Percentiles rank a stretch among this genome's conserved stretches.
Conservation (phyloP, 2,888 invertebrate species). For the Rhorus exstirpatorius region DNA sequence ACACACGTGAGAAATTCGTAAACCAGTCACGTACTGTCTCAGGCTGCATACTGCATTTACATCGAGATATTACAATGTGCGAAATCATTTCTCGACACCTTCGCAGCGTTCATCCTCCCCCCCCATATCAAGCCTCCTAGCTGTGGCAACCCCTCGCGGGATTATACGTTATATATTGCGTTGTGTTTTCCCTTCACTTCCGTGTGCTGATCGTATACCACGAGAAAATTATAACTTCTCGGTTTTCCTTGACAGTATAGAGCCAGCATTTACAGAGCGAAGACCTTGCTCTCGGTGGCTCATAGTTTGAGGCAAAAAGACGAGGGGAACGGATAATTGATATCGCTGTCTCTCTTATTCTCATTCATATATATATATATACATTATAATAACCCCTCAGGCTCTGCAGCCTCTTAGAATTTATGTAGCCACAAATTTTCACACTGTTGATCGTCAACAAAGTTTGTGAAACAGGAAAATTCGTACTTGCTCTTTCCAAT, state of each 20-base stretch:
- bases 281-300: constrained; percentile 14
- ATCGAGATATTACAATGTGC: constrained; percentile 32
- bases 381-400: constrained; percentile 9
- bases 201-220: constrained; percentile 13
- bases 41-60: constrained; percentile 36
- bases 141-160: constrained; percentile 35
- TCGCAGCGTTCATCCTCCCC: constrained; percentile 29
- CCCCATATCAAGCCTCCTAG: too few species aligned
- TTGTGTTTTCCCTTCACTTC: constrained; percentile 36
- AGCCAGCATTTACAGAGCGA: constrained; percentile 12
- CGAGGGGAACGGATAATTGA: constrained; percentile 57
- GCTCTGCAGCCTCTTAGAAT: constrained; percentile 9
- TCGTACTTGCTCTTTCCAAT: background rate
- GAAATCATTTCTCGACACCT: constrained; percentile 43
- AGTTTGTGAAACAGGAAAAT: constrained; percentile 15
- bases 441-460: constrained; percentile 24
- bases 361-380: background rate
- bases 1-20: constrained; percentile 9
- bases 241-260: constrained; percentile 38
- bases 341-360: constrained; percentile 37
- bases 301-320: constrained; percentile 46
- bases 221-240: constrained; percentile 68
- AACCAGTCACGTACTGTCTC: constrained; percentile 55
- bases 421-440: constrained; percentile 39
- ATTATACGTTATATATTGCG: constrained; percentile 34